Evolutionary conservation across 2,888 invertebrate species (phyloP).

Genomic region (Taphrorychus bicolor): DNA sequence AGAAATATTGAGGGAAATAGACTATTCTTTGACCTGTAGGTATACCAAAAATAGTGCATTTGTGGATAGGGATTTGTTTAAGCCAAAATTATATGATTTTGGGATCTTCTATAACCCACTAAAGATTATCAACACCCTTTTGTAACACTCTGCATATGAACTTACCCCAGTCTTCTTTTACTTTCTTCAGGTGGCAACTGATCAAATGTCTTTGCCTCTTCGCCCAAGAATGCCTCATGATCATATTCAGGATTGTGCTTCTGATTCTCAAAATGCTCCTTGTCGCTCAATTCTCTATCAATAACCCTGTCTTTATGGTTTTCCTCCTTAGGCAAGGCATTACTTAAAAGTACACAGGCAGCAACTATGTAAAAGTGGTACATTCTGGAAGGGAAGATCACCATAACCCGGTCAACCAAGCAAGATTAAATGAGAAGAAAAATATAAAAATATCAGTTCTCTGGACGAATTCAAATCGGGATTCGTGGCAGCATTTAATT

Average conservation of each 20-base stretch:
- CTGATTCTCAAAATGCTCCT: conserved; percentile 80
- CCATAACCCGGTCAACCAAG: too few species aligned
- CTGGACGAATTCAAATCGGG: background rate
- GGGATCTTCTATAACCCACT: background rate
- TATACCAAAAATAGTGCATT: too few species aligned
- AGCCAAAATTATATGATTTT: background rate
- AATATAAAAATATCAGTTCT: background rate
- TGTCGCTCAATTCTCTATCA: conserved; percentile 76
- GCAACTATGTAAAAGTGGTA: background rate
- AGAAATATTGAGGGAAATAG: too few species aligned
- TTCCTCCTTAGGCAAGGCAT: conserved; percentile 77
- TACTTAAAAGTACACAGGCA: background rate
- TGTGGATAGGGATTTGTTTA: background rate
- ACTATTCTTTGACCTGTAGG: too few species aligned
- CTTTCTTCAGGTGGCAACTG: conserved; percentile 95
- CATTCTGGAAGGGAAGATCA: too few species aligned
- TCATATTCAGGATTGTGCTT: conserved; percentile 92
- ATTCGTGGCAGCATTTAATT: conserved; percentile 8
- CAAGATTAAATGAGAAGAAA: background rate
- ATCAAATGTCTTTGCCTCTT: conserved; percentile 91
- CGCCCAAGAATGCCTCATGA: conserved; percentile 96
- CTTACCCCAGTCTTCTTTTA: conserved; percentile 81
- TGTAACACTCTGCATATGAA: background rate
- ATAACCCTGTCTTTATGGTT: conserved; percentile 69
- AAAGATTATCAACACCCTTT: background rate